Percentiles rank a stretch among this genome's conserved stretches.
Conservation (phyloP, 2,113 vertebrate species). For the Oryzias javanicus region DNA sequence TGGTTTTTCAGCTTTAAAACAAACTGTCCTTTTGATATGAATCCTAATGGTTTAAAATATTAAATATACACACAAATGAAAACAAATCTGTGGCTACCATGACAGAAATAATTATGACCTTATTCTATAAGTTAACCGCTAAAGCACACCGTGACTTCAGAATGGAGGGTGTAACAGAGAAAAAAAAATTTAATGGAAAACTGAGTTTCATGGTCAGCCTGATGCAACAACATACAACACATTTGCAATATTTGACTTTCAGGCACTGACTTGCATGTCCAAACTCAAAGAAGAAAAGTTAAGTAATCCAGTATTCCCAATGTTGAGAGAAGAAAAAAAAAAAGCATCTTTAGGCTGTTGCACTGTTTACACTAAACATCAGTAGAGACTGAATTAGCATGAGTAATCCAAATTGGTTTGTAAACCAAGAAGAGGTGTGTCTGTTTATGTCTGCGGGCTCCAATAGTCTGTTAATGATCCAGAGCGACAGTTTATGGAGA, state of each 20-base stretch:
- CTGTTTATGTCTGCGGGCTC: neutral
- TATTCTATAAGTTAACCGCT: slow-evolving; percentile 11
- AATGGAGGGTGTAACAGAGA: neutral
- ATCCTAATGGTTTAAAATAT: too few relatives aligned
- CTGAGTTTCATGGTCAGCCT: slow-evolving; percentile 16
- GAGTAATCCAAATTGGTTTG: slow-evolving; percentile 37
- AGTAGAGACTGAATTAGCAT: slow-evolving; percentile 7
- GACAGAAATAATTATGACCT: too few relatives aligned
- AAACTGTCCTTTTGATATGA: too few relatives aligned
- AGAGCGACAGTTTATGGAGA: neutral
- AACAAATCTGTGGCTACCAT: too few relatives aligned
- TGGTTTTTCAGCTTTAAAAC: too few relatives aligned
- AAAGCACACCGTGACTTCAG: slow-evolving; percentile 47
- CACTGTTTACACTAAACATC: too few relatives aligned
- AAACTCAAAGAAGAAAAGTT: neutral
- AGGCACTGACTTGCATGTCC: neutral
- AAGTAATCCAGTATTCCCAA: too few relatives aligned
- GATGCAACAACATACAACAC: neutral
- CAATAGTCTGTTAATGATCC: slow-evolving; percentile 4
- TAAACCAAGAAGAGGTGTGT: slow-evolving; percentile 14
- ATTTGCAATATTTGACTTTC: slow-evolving; percentile 3
- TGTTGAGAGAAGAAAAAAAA: too few relatives aligned
- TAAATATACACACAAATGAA: too few relatives aligned
- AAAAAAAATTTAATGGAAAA: neutral
- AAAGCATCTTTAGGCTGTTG: too few relatives aligned